Percentiles rank a stretch among this genome's conserved stretches.
Evolutionary conservation across 1,140 invertebrate species (phyloP).

Genomic region (Drosophila sproati): DNA sequence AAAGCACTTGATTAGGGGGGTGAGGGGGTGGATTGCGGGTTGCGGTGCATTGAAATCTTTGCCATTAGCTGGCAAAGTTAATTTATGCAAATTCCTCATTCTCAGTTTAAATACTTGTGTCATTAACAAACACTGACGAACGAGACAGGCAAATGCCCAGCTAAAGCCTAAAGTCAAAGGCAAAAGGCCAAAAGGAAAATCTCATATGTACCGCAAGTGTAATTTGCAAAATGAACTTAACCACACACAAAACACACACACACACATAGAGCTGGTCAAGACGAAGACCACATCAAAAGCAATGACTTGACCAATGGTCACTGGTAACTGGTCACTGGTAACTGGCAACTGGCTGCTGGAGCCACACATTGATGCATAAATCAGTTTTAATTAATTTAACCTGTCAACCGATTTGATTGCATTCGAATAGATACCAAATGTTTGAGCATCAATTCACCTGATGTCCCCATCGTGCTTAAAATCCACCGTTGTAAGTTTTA

Average conservation of each 20-base stretch:
- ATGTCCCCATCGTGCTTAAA: conserved; percentile 23
- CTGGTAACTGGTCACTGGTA: neutral
- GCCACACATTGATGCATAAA: conserved; percentile 50
- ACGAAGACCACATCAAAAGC: conserved; percentile 77
- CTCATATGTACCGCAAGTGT: conserved; percentile 62
- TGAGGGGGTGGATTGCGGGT: neutral
- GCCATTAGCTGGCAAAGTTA: conserved; percentile 58
- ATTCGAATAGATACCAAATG: conserved; percentile 55
- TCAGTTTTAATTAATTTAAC: conserved; percentile 77
- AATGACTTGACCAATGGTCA: conserved; percentile 31
- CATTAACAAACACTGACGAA: conserved; percentile 67
- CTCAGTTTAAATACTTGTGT: conserved; percentile 71
- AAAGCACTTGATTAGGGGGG: too few relatives aligned
- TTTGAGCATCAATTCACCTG: neutral
- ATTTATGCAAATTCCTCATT: conserved; percentile 79
- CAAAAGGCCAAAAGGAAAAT: conserved; percentile 27
- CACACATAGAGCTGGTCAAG: conserved; percentile 48
- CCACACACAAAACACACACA: conserved; percentile 40
- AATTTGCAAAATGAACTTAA: conserved; percentile 73
- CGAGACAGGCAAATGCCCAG: conserved; percentile 2
- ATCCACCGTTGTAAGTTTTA: conserved; percentile 34
- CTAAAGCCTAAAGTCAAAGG: neutral
- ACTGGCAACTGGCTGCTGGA: neutral
- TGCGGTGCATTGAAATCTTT: neutral
- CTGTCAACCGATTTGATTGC: conserved; percentile 71